Evolutionary conservation across 2,888 invertebrate species (phyloP).

Genomic region (Apamea sordens): DNA sequence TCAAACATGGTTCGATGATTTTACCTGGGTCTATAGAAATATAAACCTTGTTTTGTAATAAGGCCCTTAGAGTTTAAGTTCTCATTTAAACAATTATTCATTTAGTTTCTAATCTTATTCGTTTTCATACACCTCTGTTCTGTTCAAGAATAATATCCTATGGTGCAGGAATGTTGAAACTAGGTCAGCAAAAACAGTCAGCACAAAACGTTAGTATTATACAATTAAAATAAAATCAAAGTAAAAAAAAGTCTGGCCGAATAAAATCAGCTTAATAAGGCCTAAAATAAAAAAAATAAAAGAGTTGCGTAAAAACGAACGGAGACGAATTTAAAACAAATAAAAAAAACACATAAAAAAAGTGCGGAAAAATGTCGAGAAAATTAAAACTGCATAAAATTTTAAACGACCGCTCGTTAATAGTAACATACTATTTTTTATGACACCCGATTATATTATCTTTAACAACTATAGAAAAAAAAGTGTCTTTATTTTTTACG

Average conservation of each 20-base stretch:
- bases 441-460: conserved; percentile 38
- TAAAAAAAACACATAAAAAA: conserved; percentile 37
- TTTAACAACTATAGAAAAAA: conserved; percentile 38
- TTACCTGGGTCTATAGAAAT: too few species aligned
- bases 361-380: conserved; percentile 2
- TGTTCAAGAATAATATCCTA: neutral
- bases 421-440: conserved; percentile 45
- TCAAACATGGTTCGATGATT: too few species aligned
- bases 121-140: neutral
- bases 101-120: neutral
- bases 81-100: neutral
- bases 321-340: conserved; percentile 32
- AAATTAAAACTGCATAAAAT: conserved; percentile 58
- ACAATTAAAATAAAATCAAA: neutral
- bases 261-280: neutral
- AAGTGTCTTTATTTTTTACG: conserved; percentile 31
- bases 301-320: neutral
- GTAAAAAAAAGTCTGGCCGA: neutral
- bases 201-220: neutral
- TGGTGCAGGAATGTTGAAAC: neutral
- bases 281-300: conserved; percentile 19
- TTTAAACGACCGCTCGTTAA: conserved; percentile 50
- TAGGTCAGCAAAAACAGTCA: neutral
- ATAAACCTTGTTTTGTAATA: too few species aligned
- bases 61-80: neutral